Percentiles rank a stretch among this genome's conserved stretches.
Evolutionary conservation across 2,888 invertebrate genomes (phyloP).

Genomic region (Nipponacmea schrenckii): DNA sequence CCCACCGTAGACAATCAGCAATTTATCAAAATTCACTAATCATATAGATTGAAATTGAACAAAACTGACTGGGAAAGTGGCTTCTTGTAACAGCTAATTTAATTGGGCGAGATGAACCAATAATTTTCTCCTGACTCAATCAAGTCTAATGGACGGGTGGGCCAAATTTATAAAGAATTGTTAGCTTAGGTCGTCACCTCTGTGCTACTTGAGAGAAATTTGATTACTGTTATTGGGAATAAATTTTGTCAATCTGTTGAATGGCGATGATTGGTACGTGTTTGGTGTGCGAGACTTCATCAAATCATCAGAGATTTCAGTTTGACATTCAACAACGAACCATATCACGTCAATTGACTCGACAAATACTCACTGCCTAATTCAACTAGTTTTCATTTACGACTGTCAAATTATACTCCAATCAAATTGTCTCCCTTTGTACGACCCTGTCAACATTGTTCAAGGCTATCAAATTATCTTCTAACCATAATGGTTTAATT

Average conservation of each 20-base stretch:
- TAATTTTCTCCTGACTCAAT: constrained; percentile 18
- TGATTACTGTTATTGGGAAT: constrained; percentile 18
- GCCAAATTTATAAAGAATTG: constrained; percentile 10
- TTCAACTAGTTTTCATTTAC: constrained; percentile 6
- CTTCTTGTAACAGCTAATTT: constrained; percentile 17
- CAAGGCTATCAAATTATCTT: neutral
- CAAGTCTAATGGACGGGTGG: constrained; percentile 20
- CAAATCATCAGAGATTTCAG: neutral
- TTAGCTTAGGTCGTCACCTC: constrained; percentile 14
- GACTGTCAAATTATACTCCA: neutral
- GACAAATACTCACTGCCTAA: neutral
- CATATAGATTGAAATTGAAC: neutral
- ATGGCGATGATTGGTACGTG: constrained; percentile 17
- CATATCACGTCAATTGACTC: constrained; percentile 6
- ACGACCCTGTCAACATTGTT: constrained; percentile 1
- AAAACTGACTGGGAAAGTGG: neutral
- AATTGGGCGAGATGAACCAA: constrained; percentile 20
- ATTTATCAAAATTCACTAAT: constrained; percentile 9
- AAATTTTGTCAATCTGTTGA: constrained; percentile 22
- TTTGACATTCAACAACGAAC: constrained; percentile 20
- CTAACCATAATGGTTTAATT: neutral
- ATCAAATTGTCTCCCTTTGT: constrained; percentile 1
- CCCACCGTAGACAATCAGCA: neutral
- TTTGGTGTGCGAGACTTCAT: constrained; percentile 7
- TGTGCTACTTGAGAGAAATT: constrained; percentile 18